phyloP scores from a whole-genome alignment of 2,888 invertebrate genomes.

The Synergus umbraculus region DNA sequence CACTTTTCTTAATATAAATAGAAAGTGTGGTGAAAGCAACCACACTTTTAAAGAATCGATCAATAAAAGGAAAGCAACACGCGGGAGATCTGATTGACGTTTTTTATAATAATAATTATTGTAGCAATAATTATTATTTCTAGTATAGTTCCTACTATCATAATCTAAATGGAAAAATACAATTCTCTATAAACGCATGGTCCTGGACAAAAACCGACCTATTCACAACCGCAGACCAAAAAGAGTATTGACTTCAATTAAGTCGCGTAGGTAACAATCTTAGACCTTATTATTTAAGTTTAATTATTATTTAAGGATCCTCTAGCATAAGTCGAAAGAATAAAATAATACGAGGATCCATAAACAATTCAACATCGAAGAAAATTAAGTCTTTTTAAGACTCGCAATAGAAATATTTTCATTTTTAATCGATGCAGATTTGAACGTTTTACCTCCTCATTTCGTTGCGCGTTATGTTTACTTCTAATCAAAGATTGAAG shows the following conservation, averaged over 20 bases:
- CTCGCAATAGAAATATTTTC: conserved; percentile 22
- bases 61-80: conserved; percentile 19
- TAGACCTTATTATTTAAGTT: conserved; percentile 37
- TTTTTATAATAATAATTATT: conserved; percentile 50
- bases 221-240: conserved; percentile 46
- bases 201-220: conserved; percentile 52
- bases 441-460: conserved; percentile 50
- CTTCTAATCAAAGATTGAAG: background rate
- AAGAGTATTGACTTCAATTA: conserved; percentile 27
- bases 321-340: background rate
- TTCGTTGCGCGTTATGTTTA: conserved; percentile 19
- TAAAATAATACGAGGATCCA: conserved; percentile 20
- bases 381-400: conserved; percentile 34
- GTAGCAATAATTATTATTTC: background rate
- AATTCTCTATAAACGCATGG: conserved; percentile 47
- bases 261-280: conserved; percentile 42
- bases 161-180: conserved; percentile 66
- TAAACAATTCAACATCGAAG: conserved; percentile 12
- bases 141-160: conserved; percentile 49
- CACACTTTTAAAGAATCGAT: background rate
- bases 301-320: conserved; percentile 43
- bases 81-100: conserved; percentile 66
- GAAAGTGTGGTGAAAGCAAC: background rate
- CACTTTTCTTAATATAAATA: background rate
- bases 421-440: conserved; percentile 6